phyloP scores from a whole-genome alignment of 2,797 vertebrate genomes.

The Sebastes kiyomatsui region DNA sequence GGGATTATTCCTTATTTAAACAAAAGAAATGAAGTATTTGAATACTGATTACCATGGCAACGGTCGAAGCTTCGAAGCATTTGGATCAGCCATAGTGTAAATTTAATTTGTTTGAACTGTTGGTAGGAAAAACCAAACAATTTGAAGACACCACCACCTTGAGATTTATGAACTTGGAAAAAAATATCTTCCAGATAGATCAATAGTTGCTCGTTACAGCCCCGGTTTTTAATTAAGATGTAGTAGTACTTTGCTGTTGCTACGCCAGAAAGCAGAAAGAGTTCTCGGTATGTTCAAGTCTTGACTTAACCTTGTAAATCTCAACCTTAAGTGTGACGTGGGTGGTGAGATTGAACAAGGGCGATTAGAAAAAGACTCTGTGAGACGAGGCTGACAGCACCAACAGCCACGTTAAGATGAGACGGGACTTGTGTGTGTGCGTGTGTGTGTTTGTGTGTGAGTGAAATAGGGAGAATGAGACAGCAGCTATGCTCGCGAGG shows the following conservation, averaged over 20 bases:
- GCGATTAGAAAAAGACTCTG: constrained; percentile 28
- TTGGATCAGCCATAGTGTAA: too few species aligned
- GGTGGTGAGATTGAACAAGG: constrained; percentile 30
- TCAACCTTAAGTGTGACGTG: constrained; percentile 21
- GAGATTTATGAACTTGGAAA: not conserved
- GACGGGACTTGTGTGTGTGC: not conserved
- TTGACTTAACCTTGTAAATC: constrained; percentile 33
- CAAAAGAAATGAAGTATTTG: fast-evolving
- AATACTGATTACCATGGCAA: not conserved
- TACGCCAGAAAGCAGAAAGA: not conserved
- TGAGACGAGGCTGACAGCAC: constrained; percentile 25
- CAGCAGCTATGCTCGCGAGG: not conserved
- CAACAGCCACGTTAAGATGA: constrained; percentile 17
- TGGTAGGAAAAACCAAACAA: not conserved
- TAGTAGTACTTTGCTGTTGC: not conserved
- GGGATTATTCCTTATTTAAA: not conserved
- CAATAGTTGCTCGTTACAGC: not conserved
- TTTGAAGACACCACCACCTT: not conserved
- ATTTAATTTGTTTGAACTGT: not conserved
- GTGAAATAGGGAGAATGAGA: not conserved
- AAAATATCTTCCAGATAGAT: not conserved
- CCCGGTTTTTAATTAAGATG: not conserved
- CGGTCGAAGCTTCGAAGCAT: too few species aligned
- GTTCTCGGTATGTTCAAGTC: not conserved
- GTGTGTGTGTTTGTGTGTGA: not conserved